Evolutionary conservation across 1,140 invertebrate genomes (phyloP).

Genomic region (Euwallacea similis): DNA sequence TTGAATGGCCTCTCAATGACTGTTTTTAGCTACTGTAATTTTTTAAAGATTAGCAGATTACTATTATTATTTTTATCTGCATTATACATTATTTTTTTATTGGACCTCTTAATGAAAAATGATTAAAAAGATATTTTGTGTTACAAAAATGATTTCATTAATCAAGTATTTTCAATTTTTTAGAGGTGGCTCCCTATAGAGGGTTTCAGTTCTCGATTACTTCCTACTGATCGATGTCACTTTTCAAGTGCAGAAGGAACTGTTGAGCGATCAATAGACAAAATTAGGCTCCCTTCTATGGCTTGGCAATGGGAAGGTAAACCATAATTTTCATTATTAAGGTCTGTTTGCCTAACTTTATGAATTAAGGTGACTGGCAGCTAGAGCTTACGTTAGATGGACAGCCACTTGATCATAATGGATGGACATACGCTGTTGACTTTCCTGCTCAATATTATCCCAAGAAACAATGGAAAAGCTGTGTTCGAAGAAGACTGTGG

Average conservation of each 20-base stretch:
- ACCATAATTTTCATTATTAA: not conserved
- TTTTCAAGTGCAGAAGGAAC: constrained; percentile 84
- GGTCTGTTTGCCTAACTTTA: not conserved
- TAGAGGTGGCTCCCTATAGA: constrained; percentile 87
- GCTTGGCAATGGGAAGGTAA: constrained; percentile 95
- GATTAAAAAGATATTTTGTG: not conserved
- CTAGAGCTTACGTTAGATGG: constrained; percentile 86
- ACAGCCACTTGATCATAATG: constrained; percentile 83
- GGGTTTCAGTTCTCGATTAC: constrained; percentile 77
- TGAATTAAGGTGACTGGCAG: constrained; percentile 72
- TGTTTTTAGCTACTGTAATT: too few relatives aligned
- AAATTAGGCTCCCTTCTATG: constrained; percentile 83
- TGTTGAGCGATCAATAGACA: constrained; percentile 73
- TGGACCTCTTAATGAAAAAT: not conserved
- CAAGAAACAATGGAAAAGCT: constrained; percentile 87
- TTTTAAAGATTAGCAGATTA: too few relatives aligned
- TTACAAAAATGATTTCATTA: too few relatives aligned
- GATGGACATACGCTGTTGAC: constrained; percentile 93
- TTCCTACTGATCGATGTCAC: constrained; percentile 84
- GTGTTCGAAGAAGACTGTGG: constrained; percentile 88
- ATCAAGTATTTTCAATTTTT: constrained; percentile 36
- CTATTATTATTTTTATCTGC: too few relatives aligned
- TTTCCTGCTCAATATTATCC: constrained; percentile 84
- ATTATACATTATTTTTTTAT: not conserved
- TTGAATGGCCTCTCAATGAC: too few relatives aligned